Percentiles rank a stretch among this genome's conserved stretches.
These are phyloP conservation scores for Gastracanthus pulcherrimus DNA, from an alignment of 2,888 invertebrate species.

Conservation along the genomic window DNA sequence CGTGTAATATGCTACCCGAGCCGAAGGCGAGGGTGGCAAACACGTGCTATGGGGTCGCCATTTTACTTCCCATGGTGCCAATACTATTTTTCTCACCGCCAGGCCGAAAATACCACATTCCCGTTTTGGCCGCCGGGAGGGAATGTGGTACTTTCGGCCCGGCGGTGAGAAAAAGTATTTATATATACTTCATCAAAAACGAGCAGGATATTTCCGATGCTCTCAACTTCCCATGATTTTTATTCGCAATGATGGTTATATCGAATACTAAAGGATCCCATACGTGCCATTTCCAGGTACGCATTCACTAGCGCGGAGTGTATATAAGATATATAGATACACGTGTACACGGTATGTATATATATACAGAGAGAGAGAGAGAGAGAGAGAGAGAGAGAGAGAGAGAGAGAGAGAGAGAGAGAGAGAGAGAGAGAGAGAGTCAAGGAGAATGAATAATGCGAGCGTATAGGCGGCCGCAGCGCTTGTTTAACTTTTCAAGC, in stretches of 20 bases:
- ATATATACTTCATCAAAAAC: too few species aligned
- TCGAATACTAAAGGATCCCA: neutral
- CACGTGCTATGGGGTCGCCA: too few species aligned
- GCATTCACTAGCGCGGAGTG: neutral
- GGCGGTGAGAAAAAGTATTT: too few species aligned
- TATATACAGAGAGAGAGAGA: neutral
- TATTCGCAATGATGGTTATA: neutral
- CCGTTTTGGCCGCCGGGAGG: too few species aligned
- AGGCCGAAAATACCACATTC: too few species aligned
- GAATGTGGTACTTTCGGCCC: too few species aligned
- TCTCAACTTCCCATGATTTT: neutral
- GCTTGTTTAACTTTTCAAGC: conserved; percentile 54
- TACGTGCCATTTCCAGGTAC: neutral
- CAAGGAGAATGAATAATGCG: conserved; percentile 39
- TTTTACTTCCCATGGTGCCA: too few species aligned
- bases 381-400: neutral
- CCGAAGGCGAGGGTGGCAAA: too few species aligned
- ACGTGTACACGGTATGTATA: neutral
- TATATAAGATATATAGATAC: neutral
- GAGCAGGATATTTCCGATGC: too few species aligned
- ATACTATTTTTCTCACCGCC: too few species aligned
- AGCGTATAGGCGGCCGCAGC: neutral
- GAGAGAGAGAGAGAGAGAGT: neutral
- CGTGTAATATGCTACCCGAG: too few species aligned
- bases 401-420: neutral